Conservation (phyloP, 2,113 vertebrate species). For the Acanthisitta chloris region DNA sequence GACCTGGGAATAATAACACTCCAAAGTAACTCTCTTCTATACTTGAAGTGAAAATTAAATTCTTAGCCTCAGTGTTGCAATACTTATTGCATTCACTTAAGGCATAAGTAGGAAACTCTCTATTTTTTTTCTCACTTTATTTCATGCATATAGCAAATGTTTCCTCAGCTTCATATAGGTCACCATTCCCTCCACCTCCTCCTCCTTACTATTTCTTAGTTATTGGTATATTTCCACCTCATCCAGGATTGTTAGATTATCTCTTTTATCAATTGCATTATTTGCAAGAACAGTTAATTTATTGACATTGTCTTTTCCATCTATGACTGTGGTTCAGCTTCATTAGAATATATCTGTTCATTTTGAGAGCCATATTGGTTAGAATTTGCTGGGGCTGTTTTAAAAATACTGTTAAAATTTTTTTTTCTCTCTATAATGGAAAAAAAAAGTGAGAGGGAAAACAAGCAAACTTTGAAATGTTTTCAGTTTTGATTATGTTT, state of each 20-base stretch:
- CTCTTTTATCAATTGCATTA: background rate
- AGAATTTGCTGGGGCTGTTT: background rate
- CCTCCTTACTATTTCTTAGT: background rate
- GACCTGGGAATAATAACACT: constrained; percentile 35
- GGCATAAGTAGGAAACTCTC: background rate
- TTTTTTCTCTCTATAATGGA: background rate
- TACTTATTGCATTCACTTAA: constrained; percentile 26
- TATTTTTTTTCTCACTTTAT: constrained; percentile 44
- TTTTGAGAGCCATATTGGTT: background rate
- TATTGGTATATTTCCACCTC: background rate
- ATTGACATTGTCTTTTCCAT: background rate
- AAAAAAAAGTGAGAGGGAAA: background rate
- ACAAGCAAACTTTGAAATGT: background rate
- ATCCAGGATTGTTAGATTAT: background rate
- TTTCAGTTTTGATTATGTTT: constrained; percentile 19
- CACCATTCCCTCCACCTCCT: background rate
- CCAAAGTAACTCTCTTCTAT: constrained; percentile 32
- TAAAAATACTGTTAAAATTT: background rate
- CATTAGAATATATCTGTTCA: background rate
- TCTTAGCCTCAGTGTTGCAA: background rate
- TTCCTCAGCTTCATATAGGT: background rate
- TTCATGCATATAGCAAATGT: background rate
- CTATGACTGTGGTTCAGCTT: background rate
- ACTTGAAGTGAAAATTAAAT: constrained; percentile 43
- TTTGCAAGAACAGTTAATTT: background rate